Percentiles rank a stretch among this genome's conserved stretches.
These are phyloP conservation scores for Acanthosepion pharaonis DNA, from an alignment of 2,888 invertebrate genomes.

Conservation along the genomic window DNA sequence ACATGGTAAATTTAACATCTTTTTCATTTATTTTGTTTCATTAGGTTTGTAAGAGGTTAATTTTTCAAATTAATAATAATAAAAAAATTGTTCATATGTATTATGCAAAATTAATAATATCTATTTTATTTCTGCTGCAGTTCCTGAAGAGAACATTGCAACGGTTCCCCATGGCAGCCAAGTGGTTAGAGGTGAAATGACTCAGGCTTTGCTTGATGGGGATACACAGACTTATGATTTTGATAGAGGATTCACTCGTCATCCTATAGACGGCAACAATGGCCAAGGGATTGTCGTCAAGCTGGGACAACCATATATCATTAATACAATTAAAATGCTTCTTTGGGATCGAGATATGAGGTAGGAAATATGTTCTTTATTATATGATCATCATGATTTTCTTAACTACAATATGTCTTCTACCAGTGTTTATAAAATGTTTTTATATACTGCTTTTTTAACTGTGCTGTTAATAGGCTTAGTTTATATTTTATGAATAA, in stretches of 20 bases:
- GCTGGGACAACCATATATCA: constrained; percentile 83
- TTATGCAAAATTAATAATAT: background rate
- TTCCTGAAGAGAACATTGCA: constrained; percentile 94
- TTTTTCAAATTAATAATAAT: too few relatives aligned
- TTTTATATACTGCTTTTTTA: too few relatives aligned
- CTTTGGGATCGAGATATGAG: constrained; percentile 95
- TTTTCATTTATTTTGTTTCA: too few relatives aligned
- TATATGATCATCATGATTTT: background rate
- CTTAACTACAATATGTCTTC: too few relatives aligned
- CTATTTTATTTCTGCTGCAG: constrained; percentile 75
- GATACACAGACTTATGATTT: constrained; percentile 78
- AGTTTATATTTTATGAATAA: too few relatives aligned
- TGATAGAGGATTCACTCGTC: constrained; percentile 92
- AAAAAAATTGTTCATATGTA: background rate
- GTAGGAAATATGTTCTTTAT: constrained; percentile 68
- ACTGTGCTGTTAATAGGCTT: too few relatives aligned
- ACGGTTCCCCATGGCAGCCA: constrained; percentile 85
- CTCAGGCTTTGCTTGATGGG: constrained; percentile 89
- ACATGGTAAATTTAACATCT: too few relatives aligned
- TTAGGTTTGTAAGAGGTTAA: too few relatives aligned
- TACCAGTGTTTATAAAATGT: too few relatives aligned
- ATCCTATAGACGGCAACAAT: constrained; percentile 85
- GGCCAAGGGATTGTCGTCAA: constrained; percentile 88
- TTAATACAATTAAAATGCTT: constrained; percentile 93
- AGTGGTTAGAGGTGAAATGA: constrained; percentile 92